A percentile compares a stretch with the other conserved stretches of the same genome.
These are phyloP conservation scores for Daubentonia madagascariensis DNA, from an alignment of 2,113 vertebrate species.

Conservation along the genomic window DNA sequence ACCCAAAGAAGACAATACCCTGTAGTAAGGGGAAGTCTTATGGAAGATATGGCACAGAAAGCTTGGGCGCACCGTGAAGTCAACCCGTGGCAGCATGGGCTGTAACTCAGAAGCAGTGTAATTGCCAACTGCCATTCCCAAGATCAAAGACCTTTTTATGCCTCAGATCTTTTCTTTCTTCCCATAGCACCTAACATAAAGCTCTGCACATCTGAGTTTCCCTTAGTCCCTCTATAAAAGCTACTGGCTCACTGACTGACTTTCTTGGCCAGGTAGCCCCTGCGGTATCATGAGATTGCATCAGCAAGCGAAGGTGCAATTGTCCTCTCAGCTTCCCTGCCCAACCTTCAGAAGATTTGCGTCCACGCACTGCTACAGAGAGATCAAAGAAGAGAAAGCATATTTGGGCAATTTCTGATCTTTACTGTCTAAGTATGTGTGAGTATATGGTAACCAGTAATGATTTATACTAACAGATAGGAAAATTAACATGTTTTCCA, in stretches of 20 bases:
- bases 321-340: not conserved
- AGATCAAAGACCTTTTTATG: not conserved
- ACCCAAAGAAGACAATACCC: not conserved
- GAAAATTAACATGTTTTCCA: conserved; percentile 53
- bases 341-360: not conserved
- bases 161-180: not conserved
- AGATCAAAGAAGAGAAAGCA: not conserved
- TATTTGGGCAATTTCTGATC: not conserved
- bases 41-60: not conserved
- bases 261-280: not conserved
- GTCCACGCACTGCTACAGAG: not conserved
- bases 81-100: not conserved
- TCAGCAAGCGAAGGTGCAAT: not conserved
- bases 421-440: not conserved
- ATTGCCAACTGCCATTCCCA: not conserved
- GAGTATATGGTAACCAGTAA: not conserved
- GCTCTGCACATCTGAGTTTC: not conserved
- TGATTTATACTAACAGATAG: conserved; percentile 3
- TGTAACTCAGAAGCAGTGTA: not conserved
- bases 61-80: rapidly evolving
- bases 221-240: not conserved
- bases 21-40: not conserved
- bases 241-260: not conserved
- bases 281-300: too few species aligned
- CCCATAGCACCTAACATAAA: not conserved